Conservation (phyloP, 2,113 vertebrate species). For the Nerophis ophidion region DNA sequence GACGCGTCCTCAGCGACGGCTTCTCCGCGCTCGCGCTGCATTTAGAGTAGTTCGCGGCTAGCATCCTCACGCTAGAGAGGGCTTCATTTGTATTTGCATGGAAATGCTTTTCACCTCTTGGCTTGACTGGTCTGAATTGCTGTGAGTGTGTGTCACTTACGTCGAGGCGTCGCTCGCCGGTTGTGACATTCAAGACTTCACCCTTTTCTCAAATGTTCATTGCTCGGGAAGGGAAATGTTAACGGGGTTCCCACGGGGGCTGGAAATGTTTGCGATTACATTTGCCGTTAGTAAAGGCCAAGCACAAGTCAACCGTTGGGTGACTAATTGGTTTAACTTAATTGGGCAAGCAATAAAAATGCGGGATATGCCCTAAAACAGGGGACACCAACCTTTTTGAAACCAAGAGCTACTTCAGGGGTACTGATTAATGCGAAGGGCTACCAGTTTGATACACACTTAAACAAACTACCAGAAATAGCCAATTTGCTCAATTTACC, state of each 20-base stretch:
- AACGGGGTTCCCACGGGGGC: conserved; percentile 8
- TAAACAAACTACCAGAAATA: no score
- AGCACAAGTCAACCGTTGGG: no score
- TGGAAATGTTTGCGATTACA: conserved; percentile 8
- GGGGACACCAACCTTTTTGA: no score
- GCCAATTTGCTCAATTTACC: no score
- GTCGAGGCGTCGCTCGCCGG: conserved; percentile 55
- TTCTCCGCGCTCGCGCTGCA: conserved; percentile 41
- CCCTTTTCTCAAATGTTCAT: conserved; percentile 37
- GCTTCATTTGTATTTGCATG: conserved; percentile 71
- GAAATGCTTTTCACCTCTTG: conserved; percentile 69
- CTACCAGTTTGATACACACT: no score
- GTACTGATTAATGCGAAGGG: no score
- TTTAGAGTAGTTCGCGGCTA: conserved; percentile 43
- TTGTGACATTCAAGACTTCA: conserved; percentile 61
- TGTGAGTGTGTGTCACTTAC: conserved; percentile 64
- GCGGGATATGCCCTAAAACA: no score
- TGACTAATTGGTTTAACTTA: no score
- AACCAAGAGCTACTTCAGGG: no score
- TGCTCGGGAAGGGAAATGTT: conserved; percentile 8
- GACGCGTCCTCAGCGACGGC: conserved; percentile 40
- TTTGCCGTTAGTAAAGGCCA: no score
- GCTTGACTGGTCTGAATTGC: conserved; percentile 62
- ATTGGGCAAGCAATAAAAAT: no score
- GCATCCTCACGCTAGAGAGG: conserved; percentile 42